These are phyloP conservation scores for Calycopis cecrops DNA, from an alignment of 1,140 invertebrate genomes.

Conservation along the genomic window DNA sequence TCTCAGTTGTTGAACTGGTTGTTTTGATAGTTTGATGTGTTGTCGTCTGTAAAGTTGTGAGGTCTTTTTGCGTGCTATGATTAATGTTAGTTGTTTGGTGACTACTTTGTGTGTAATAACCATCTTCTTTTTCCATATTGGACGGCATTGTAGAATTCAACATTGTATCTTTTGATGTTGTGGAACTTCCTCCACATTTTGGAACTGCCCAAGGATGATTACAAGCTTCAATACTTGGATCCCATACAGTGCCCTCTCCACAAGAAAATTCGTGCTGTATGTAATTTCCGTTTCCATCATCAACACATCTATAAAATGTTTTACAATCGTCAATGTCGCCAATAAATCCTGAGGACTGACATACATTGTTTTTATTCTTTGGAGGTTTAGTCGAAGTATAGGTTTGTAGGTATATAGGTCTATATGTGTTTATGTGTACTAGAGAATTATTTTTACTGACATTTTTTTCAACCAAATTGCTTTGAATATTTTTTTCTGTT, in stretches of 20 bases:
- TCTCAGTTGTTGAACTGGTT: conserved; percentile 20
- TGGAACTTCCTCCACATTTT: conserved; percentile 31
- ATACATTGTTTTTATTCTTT: conserved; percentile 31
- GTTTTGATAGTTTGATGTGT: conserved; percentile 1
- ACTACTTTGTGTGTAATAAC: conserved; percentile 20
- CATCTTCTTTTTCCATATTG: conserved; percentile 15
- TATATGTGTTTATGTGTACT: neutral
- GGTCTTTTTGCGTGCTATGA: conserved; percentile 20
- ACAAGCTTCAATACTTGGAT: conserved; percentile 43
- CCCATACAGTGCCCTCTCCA: conserved; percentile 72
- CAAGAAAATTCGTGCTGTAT: conserved; percentile 79
- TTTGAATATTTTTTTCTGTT: neutral
- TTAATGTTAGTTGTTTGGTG: conserved; percentile 8
- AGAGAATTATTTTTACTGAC: too few relatives aligned
- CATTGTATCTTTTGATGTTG: conserved; percentile 18
- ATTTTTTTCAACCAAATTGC: too few relatives aligned
- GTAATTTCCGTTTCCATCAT: conserved; percentile 75
- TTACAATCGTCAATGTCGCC: conserved; percentile 76
- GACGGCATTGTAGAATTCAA: conserved; percentile 11
- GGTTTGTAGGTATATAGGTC: conserved; percentile 11
- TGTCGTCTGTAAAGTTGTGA: conserved; percentile 22
- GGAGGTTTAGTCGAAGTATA: conserved; percentile 14
- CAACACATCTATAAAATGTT: conserved; percentile 82
- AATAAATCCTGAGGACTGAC: conserved; percentile 59
- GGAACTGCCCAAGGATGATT: conserved; percentile 45